These are phyloP conservation scores for Orycteropus afer DNA, from an alignment of 2,113 vertebrate genomes.

Conservation along the genomic window DNA sequence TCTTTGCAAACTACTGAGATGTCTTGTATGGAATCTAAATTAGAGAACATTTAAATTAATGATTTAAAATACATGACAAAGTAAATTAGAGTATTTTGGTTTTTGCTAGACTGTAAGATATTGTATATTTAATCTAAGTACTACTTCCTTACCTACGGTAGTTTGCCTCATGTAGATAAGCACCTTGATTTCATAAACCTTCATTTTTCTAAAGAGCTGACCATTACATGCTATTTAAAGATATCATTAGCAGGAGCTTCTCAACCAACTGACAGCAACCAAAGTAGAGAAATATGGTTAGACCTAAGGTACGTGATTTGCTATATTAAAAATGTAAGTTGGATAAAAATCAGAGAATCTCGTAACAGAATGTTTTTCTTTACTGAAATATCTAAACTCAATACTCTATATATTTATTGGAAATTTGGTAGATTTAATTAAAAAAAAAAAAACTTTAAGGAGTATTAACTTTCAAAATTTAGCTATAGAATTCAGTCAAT, in stretches of 20 bases:
- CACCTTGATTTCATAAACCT: background rate
- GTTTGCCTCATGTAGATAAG: background rate
- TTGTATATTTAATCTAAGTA: background rate
- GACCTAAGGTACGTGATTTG: background rate
- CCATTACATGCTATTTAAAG: background rate
- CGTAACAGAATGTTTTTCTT: background rate
- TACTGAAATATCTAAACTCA: constrained; percentile 6
- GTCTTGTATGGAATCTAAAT: background rate
- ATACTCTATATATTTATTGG: background rate
- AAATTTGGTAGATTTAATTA: background rate
- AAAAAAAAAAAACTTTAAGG: background rate
- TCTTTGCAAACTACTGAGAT: background rate
- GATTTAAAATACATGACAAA: background rate
- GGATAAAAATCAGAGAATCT: background rate
- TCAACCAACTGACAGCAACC: background rate
- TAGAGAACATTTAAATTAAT: background rate
- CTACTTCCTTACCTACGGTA: background rate
- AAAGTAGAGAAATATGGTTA: background rate
- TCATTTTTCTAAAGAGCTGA: constrained; percentile 4
- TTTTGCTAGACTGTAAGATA: background rate
- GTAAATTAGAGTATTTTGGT: background rate
- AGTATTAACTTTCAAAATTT: constrained; percentile 42
- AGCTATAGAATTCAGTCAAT: background rate
- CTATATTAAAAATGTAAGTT: background rate
- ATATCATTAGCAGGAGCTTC: background rate